Conservation (phyloP, 30 jellyfish, hydroid and myxozoan species). For the Hydra vulgaris region DNA sequence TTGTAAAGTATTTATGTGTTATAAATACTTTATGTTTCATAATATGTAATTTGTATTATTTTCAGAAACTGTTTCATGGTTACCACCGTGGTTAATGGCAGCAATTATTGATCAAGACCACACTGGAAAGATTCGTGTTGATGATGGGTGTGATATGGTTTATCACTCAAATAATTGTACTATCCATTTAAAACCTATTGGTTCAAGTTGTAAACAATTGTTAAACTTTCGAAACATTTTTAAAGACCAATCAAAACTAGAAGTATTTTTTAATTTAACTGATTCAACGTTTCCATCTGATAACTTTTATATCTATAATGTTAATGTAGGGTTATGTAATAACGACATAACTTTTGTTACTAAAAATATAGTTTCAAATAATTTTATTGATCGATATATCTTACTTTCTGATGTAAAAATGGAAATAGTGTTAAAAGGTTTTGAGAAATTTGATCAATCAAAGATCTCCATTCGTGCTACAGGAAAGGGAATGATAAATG, state of each 20-base stretch:
- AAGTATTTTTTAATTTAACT: constrained; percentile 8
- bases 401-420: constrained; percentile 1
- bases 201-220: constrained; percentile 6
- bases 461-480: background rate
- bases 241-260: constrained; percentile 10
- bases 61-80: background rate
- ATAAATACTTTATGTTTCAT: too few relatives aligned
- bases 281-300: constrained; percentile 19
- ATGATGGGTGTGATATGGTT: constrained; percentile 13
- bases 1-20: too few relatives aligned
- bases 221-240: constrained; percentile 6
- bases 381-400: constrained; percentile 10
- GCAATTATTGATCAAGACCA: constrained; percentile 6
- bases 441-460: constrained; percentile 9
- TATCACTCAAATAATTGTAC: background rate
- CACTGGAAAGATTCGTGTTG: constrained; percentile 2
- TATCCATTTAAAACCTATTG: constrained; percentile 7
- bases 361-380: constrained; percentile 4
- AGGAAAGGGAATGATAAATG: constrained; percentile 4
- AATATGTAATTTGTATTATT: too few relatives aligned
- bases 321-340: constrained; percentile 8
- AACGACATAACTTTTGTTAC: background rate
- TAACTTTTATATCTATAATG: background rate
- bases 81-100: constrained; percentile 15
- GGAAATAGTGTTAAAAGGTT: background rate